Base-by-base conservation (phyloP, 2,888 invertebrate species). In the Drosophila pegasa region DNA sequence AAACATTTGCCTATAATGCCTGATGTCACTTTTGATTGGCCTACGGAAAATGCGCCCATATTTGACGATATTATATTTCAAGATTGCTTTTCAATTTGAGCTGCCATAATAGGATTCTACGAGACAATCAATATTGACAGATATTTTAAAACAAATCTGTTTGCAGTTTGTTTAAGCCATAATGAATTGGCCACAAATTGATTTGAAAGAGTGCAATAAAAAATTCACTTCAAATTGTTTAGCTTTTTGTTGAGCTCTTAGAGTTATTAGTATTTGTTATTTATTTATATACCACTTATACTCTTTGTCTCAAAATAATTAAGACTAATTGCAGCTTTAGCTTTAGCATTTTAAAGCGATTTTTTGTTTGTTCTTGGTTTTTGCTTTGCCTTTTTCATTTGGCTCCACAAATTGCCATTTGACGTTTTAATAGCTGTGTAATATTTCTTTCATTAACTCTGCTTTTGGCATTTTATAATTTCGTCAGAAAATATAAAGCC, bases 21-120 rank as follows among this genome's bases (percentile, higher is more conserved):
- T 48, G 52, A 54, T 48, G 47, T 51, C 43, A 52, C 31, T 22
- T 16, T 16, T 16, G n/a, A 50, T 35, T 22, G n/a, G 48, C 48
- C 31, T 10, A n/a, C 33, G n/a, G n/a, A 33, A 33, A 50, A n/a
- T n/a, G 27, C 16, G 27, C 27, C 27, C 9, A 48, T 45, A 45
- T 45, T 45, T 45, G 29, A 29, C 45, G 12, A 10, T 45, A 45
- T 45, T 45, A 45, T 29, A 27, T 45, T 29, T 45, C 45, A 29
- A 45, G 27, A 45, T 18, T 45, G 45, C 45, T 16, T 45, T 27
- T 16, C 9, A 45, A 16, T 45, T 45, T 10, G 18, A 29, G 12
- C 16, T 29, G 45, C 45, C 5, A 12, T 29, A 45, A 45, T 16
- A 12, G 12, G 45, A 27, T 45, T 45, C 27, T 29, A 16, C 16